Conservation (phyloP, 2,888 invertebrate genomes). For the Catocala sponsa region DNA sequence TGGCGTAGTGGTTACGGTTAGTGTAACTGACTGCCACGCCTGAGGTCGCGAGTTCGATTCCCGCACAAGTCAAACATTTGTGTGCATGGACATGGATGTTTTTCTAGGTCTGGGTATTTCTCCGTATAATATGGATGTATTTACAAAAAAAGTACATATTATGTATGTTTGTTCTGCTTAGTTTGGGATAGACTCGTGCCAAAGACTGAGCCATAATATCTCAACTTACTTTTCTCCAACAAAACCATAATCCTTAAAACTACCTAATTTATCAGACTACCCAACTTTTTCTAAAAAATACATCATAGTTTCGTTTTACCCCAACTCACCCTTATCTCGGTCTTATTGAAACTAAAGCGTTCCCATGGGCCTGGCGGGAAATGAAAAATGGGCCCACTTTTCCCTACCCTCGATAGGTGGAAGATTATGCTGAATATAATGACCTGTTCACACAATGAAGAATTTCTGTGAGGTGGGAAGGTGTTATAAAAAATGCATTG, state of each 20-base stretch:
- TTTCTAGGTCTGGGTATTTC: no score
- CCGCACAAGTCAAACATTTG: no score
- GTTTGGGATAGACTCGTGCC: background rate
- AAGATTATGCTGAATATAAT: slow-evolving; percentile 62
- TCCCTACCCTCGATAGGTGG: slow-evolving; percentile 54
- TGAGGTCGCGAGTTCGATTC: no score
- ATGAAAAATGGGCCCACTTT: slow-evolving; percentile 71
- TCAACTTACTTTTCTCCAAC: slow-evolving; percentile 1
- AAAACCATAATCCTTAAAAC: slow-evolving; percentile 12
- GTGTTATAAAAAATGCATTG: slow-evolving; percentile 16
- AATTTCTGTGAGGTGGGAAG: slow-evolving; percentile 11
- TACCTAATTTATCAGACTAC: slow-evolving; percentile 50
- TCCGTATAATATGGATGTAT: no score
- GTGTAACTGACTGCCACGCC: no score
- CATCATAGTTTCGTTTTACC: slow-evolving; percentile 53
- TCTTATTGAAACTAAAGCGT: slow-evolving; percentile 78
- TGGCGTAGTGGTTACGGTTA: no score
- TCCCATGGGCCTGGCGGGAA: slow-evolving; percentile 62
- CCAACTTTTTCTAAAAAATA: slow-evolving; percentile 42
- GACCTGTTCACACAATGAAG: slow-evolving; percentile 39
- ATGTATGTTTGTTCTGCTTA: no score
- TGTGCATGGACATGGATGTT: no score
- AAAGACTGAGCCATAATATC: background rate
- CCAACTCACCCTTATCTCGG: slow-evolving; percentile 62
- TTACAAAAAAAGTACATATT: no score